These are phyloP conservation scores for Drosophila prolongata DNA, from an alignment of 2,888 invertebrate genomes.

Conservation along the genomic window DNA sequence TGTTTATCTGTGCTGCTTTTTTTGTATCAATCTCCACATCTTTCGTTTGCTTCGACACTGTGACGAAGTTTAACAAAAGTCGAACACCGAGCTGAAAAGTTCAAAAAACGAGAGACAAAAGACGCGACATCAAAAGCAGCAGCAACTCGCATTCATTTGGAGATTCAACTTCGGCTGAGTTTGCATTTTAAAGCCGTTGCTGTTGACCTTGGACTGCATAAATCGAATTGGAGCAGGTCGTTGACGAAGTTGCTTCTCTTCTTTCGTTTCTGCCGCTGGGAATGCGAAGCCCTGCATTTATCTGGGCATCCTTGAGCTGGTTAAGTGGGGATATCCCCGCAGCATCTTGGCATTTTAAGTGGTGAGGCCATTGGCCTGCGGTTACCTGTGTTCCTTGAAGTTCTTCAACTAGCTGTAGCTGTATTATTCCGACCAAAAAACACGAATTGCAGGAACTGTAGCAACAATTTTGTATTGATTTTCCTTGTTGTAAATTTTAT, in stretches of 20 bases:
- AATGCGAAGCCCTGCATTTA: constrained; percentile 40
- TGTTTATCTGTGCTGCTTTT: background rate
- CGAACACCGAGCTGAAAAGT: constrained; percentile 36
- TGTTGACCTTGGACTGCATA: constrained; percentile 79
- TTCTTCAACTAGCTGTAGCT: constrained; percentile 26
- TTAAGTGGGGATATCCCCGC: constrained; percentile 28
- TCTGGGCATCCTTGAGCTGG: constrained; percentile 63
- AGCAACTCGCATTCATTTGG: constrained; percentile 24
- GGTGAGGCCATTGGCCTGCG: constrained; percentile 16
- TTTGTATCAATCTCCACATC: background rate
- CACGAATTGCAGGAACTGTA: constrained; percentile 17
- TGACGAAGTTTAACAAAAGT: constrained; percentile 14
- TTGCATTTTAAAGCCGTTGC: constrained; percentile 72
- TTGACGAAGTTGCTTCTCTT: constrained; percentile 54
- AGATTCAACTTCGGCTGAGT: constrained; percentile 50
- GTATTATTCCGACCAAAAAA: constrained; percentile 12
- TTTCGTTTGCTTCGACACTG: constrained; percentile 23
- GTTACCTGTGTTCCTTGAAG: constrained; percentile 29
- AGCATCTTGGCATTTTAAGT: constrained; percentile 43
- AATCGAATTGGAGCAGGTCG: constrained; percentile 79
- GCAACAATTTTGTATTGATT: constrained; percentile 30
- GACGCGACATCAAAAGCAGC: constrained; percentile 16
- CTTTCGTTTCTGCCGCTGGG: background rate
- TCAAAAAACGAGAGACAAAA: constrained; percentile 34
- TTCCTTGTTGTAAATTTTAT: constrained; percentile 40